Conservation (phyloP, 2,797 vertebrate genomes). For the Coregonus sp. region DNA sequence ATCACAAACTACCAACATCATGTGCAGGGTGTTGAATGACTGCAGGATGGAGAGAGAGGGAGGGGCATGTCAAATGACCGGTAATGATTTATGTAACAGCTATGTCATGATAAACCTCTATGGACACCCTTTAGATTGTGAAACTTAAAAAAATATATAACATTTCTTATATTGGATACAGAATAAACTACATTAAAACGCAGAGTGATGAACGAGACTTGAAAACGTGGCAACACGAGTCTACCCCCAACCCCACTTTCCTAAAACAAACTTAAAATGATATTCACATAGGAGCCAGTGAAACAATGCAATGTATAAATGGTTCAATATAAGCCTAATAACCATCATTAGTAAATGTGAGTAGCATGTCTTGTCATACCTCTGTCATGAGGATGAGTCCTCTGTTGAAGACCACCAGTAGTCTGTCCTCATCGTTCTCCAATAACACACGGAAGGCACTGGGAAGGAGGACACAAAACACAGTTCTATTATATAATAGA, state of each 20-base stretch:
- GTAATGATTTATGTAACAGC: neutral
- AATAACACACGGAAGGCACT: slow-evolving; percentile 98
- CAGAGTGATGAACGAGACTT: neutral
- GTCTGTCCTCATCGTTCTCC: slow-evolving; percentile 96
- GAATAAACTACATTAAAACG: too few species aligned
- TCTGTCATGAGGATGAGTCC: slow-evolving; percentile 98
- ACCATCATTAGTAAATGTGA: neutral
- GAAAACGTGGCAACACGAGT: neutral
- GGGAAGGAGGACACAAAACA: slow-evolving; percentile 8
- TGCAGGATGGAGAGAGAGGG: slow-evolving; percentile 39
- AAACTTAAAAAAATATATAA: too few species aligned
- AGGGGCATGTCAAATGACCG: neutral
- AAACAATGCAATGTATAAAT: neutral
- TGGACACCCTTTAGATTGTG: neutral
- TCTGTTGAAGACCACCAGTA: slow-evolving; percentile 96
- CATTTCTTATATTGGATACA: too few species aligned
- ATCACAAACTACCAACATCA: slow-evolving; percentile 80
- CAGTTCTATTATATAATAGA: neutral
- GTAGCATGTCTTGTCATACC: slow-evolving; percentile 65
- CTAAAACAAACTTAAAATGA: neutral
- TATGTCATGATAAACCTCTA: neutral
- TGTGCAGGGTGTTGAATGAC: slow-evolving; percentile 98
- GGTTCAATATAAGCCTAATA: neutral
- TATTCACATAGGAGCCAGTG: neutral
- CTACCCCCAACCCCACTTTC: neutral